These are phyloP conservation scores for Palythoa grandiflora DNA, from an alignment of 92 coral and sea anemone genomes.

Conservation along the genomic window DNA sequence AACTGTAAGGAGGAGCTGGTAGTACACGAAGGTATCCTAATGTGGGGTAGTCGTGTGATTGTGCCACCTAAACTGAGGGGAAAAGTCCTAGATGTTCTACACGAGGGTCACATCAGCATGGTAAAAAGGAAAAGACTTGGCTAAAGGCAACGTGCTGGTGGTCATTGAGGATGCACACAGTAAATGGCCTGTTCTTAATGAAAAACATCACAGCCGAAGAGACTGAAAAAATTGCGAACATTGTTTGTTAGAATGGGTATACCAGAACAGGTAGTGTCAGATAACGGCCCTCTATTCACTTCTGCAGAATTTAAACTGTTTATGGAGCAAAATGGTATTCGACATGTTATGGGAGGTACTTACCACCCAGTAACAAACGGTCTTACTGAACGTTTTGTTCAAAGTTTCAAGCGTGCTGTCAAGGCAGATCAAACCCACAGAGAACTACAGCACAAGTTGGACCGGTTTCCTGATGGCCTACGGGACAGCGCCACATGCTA, in stretches of 20 bases:
- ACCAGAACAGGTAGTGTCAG: no score
- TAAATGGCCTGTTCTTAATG: conserved; percentile 45
- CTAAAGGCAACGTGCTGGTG: conserved; percentile 37
- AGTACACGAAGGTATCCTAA: background rate
- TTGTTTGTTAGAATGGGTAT: conserved; percentile 36
- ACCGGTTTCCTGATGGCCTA: no score
- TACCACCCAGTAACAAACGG: conserved; percentile 20
- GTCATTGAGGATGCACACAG: conserved; percentile 47
- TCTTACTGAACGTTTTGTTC: conserved; percentile 46
- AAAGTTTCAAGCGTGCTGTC: conserved; percentile 56
- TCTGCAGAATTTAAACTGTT: no score
- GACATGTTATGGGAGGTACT: conserved; percentile 12
- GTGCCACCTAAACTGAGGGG: background rate
- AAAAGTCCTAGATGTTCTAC: background rate
- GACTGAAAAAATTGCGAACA: background rate
- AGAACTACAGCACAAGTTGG: conserved; percentile 8
- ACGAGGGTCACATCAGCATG: conserved; percentile 1
- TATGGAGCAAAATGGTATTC: conserved; percentile 27
- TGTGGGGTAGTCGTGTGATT: background rate
- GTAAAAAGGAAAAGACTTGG: conserved; percentile 5
- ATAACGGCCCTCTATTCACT: no score
- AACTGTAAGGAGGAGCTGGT: background rate
- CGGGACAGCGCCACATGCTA: background rate
- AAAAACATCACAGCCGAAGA: conserved; percentile 36
- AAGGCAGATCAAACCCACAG: conserved; percentile 43